Evolutionary conservation across 2,113 vertebrate genomes (phyloP).

Genomic region (Centropus unirufus): DNA sequence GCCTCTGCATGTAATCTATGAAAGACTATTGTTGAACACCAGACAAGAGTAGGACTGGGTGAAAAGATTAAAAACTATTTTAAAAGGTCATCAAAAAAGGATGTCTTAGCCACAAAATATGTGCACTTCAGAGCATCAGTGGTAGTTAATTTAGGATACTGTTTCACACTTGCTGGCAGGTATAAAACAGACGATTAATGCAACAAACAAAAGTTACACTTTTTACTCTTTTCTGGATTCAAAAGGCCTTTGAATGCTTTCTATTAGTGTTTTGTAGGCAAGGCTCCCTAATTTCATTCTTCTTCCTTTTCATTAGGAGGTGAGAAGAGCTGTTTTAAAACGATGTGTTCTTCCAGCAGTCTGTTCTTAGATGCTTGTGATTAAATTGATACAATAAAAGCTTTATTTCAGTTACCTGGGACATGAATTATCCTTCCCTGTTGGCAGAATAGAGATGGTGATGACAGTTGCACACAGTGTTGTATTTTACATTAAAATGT

Average conservation of each 20-base stretch:
- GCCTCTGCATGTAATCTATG: accelerated
- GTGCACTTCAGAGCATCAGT: neutral
- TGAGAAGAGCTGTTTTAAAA: neutral
- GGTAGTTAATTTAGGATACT: neutral
- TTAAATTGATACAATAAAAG: neutral
- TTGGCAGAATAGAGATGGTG: neutral
- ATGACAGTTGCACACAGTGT: neutral
- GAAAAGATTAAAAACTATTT: neutral
- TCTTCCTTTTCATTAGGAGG: neutral
- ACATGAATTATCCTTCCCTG: neutral
- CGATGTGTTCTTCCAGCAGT: neutral
- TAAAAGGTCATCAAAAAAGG: neutral
- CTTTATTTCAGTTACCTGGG: neutral
- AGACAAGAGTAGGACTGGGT: neutral
- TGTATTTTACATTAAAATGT: neutral
- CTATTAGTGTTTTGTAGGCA: neutral
- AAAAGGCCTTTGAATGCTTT: neutral
- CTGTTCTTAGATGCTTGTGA: neutral
- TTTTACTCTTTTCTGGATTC: neutral
- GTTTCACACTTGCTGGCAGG: neutral
- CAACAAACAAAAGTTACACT: neutral
- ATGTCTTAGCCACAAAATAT: neutral
- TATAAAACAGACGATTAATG: neutral
- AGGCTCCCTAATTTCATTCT: neutral
- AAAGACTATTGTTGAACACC: accelerated